These are phyloP conservation scores for Anoplolepis gracilipes DNA, from an alignment of 1,140 invertebrate genomes.

Conservation along the genomic window DNA sequence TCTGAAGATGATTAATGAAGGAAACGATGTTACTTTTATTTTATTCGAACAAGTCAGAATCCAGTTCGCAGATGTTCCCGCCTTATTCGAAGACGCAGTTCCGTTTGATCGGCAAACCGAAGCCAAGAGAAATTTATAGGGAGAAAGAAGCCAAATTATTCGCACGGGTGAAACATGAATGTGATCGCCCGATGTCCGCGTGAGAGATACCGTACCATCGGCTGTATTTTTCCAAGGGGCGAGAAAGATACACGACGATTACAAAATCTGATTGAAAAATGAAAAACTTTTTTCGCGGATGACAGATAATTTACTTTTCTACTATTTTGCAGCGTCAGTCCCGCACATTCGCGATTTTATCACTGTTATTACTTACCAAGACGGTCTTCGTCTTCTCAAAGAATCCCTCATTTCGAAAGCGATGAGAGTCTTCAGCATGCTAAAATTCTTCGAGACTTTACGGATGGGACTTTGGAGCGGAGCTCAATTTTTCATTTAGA, in stretches of 20 bases:
- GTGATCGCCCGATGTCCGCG: slow-evolving; percentile 7
- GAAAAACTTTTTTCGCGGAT: not conserved
- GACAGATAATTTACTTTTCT: slow-evolving; percentile 34
- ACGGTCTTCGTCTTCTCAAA: not conserved
- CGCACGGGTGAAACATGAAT: not conserved
- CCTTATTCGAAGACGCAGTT: slow-evolving; percentile 16
- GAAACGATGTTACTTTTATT: slow-evolving; percentile 22
- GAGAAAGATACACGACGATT: not conserved
- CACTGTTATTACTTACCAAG: slow-evolving; percentile 20
- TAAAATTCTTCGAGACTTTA: slow-evolving; percentile 45
- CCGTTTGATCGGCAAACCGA: slow-evolving; percentile 5
- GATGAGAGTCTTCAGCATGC: slow-evolving; percentile 46
- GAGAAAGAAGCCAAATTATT: slow-evolving; percentile 43
- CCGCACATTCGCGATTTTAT: slow-evolving; percentile 18
- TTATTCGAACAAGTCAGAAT: slow-evolving; percentile 23
- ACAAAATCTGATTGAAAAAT: not conserved
- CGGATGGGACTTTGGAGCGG: slow-evolving; percentile 27
- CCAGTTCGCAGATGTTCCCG: slow-evolving; percentile 10
- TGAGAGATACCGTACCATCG: not conserved
- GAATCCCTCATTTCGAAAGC: slow-evolving; percentile 1
- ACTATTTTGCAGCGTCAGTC: slow-evolving; percentile 15
- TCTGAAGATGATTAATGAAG: slow-evolving; percentile 49
- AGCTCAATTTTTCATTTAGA: slow-evolving; percentile 62
- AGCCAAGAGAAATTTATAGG: slow-evolving; percentile 36
- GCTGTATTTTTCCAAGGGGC: not conserved